A percentile compares a stretch with the other conserved stretches of the same genome.
These are phyloP conservation scores for Dascyllus trimaculatus DNA, from an alignment of 2,113 vertebrate species.

Conservation along the genomic window DNA sequence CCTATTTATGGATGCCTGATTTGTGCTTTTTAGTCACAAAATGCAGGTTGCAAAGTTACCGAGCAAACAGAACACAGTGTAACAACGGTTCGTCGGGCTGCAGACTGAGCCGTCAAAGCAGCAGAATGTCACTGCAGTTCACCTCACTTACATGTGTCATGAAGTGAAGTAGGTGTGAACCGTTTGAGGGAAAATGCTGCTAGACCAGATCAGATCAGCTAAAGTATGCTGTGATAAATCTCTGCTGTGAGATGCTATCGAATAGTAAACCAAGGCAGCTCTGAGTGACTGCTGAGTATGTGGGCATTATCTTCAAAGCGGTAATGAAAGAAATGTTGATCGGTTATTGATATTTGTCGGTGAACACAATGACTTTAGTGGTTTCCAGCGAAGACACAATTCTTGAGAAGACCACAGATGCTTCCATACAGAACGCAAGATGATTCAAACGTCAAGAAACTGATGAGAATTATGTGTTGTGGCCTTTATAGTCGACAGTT, in stretches of 20 bases:
- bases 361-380: background rate
- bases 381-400: no score
- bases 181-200: constrained; percentile 31
- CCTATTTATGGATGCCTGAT: constrained; percentile 41
- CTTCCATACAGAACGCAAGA: no score
- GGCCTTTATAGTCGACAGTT: no score
- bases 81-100: background rate
- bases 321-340: background rate
- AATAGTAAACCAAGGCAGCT: no score
- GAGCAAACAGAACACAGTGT: background rate
- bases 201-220: constrained; percentile 42
- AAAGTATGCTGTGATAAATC: no score
- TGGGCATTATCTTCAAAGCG: background rate
- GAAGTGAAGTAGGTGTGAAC: constrained; percentile 3
- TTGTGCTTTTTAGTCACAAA: constrained; percentile 21
- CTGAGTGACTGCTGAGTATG: no score
- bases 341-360: background rate
- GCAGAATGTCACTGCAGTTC: constrained; percentile 30
- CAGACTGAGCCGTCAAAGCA: constrained; percentile 14
- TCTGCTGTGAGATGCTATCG: no score
- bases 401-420: no score
- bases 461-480: no score
- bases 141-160: background rate
- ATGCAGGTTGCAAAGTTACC: constrained; percentile 26
- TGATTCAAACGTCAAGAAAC: no score